Evolutionary conservation across 1,140 invertebrate genomes (phyloP).

Genomic region (Cecropterus lyciades): DNA sequence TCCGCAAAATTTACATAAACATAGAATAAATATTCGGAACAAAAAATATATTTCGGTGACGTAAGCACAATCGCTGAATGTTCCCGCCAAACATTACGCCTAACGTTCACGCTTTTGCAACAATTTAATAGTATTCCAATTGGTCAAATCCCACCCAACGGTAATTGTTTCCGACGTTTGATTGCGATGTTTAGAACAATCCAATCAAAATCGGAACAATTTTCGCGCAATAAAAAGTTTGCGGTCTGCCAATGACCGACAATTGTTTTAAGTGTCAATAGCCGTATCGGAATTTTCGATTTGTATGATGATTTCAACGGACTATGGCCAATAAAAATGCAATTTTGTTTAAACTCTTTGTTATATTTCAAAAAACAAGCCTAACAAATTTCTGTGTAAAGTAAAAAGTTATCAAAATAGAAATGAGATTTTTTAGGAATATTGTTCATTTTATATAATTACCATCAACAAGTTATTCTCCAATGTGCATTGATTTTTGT

Average conservation of each 20-base stretch:
- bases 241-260: slow-evolving; percentile 18
- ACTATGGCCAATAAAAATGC: slow-evolving; percentile 16
- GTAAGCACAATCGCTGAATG: not conserved
- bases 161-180: slow-evolving; percentile 31
- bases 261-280: slow-evolving; percentile 32
- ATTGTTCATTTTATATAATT: too few species aligned
- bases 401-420: too few species aligned
- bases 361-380: not conserved
- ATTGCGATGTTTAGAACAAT: slow-evolving; percentile 34
- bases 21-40: not conserved
- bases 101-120: not conserved
- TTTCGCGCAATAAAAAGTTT: slow-evolving; percentile 17
- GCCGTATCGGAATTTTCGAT: slow-evolving; percentile 14
- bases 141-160: slow-evolving; percentile 12
- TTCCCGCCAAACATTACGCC: not conserved
- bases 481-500: too few species aligned
- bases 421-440: too few species aligned
- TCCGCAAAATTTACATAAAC: too few species aligned
- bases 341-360: not conserved
- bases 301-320: slow-evolving; percentile 26
- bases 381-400: not conserved
- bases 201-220: slow-evolving; percentile 33
- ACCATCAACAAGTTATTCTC: too few species aligned
- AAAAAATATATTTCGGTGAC: not conserved
- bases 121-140: slow-evolving; percentile 21